These are phyloP conservation scores for Hypolimnas misippus DNA, from an alignment of 2,888 invertebrate species.

Conservation along the genomic window DNA sequence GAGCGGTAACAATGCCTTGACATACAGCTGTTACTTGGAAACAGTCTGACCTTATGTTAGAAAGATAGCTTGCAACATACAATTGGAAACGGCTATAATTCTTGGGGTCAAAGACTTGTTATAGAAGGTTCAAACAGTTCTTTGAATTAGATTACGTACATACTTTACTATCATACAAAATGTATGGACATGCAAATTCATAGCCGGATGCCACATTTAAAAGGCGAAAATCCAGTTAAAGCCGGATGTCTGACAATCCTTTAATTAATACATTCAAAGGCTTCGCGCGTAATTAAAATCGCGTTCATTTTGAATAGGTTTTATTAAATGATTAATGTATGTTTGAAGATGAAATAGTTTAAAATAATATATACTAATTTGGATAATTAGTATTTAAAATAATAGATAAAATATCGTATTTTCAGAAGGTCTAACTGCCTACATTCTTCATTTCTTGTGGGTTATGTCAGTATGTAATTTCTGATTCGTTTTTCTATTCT, in stretches of 20 bases:
- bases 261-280: conserved; percentile 3
- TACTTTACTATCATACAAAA: neutral
- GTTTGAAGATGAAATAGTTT: neutral
- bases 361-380: neutral
- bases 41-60: neutral
- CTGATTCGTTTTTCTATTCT: no score
- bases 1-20: conserved; percentile 6
- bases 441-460: no score
- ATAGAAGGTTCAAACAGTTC: conserved; percentile 4
- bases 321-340: neutral
- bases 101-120: conserved; percentile 1
- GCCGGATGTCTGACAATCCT: conserved; percentile 14
- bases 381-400: neutral
- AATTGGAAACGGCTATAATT: neutral
- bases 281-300: neutral
- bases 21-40: neutral
- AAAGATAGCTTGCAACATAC: conserved; percentile 7
- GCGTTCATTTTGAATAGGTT: neutral
- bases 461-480: no score
- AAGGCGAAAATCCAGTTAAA: conserved; percentile 12
- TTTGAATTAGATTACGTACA: neutral
- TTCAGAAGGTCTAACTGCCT: no score
- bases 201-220: conserved; percentile 22
- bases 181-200: conserved; percentile 18
- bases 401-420: no score